Conservation (phyloP, 1,140 invertebrate species). For the Hylyphantes graminicola region DNA sequence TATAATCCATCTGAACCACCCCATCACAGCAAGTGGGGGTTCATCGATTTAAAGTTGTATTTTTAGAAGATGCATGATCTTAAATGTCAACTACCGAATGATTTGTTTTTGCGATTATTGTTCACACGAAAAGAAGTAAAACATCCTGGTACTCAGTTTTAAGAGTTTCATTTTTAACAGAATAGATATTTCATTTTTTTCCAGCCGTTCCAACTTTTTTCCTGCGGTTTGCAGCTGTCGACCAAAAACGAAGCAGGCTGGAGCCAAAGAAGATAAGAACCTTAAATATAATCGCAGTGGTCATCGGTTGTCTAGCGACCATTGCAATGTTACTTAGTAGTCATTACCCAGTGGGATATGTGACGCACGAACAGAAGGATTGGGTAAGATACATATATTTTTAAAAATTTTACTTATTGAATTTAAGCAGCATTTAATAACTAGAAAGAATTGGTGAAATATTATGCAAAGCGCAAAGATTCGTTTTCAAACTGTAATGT, state of each 20-base stretch:
- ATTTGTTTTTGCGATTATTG: neutral
- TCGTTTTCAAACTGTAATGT: too few relatives aligned
- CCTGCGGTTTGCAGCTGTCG: conserved; percentile 32
- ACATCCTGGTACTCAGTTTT: neutral
- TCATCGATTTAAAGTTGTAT: neutral
- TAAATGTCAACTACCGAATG: neutral
- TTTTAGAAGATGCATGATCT: neutral
- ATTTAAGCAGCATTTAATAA: too few relatives aligned
- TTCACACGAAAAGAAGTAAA: neutral
- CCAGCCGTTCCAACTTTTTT: conserved; percentile 46
- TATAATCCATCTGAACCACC: too few relatives aligned
- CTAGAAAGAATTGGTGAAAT: too few relatives aligned
- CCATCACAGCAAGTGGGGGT: neutral
- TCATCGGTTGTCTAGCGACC: conserved; percentile 11
- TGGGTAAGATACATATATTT: conserved; percentile 38
- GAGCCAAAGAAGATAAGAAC: conserved; percentile 44
- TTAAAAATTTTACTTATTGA: too few relatives aligned
- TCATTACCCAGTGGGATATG: conserved; percentile 47
- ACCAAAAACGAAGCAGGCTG: conserved; percentile 30
- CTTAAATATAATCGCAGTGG: conserved; percentile 31
- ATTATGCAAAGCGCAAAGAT: too few relatives aligned
- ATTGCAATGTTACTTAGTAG: conserved; percentile 41
- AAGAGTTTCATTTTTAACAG: neutral
- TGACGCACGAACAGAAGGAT: conserved; percentile 40
- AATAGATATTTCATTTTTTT: neutral